Evolutionary conservation across 2,113 vertebrate species (phyloP), one percentile per base, ranked within the genome.

Genomic region (Platysternon megacephalum): DNA sequence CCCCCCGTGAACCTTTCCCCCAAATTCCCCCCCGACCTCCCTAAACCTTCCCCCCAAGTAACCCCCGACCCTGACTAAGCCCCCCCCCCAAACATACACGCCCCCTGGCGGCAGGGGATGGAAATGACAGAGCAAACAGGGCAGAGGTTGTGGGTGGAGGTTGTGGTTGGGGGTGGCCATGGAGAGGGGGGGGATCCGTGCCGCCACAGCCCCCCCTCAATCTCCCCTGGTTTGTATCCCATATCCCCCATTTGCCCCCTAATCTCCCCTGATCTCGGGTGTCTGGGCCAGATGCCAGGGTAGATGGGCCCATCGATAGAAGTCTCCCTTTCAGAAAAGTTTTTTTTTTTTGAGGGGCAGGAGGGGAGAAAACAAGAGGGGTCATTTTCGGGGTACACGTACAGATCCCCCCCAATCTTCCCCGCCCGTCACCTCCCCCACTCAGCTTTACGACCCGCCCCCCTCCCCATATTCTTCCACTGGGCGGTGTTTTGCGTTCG

Each of bases 391-490:
- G 42, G 42, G 78, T 5, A 48, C 42, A 28, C 11, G 5, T 44
- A 9, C 74, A 78, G 74, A 78, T 28, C 39, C 7, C 78, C 44
- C 44, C 44, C 78, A 46, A 28, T 11, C 24, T 46, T 49, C 78
- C 22, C 21, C 8, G 4, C 6, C 19, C 11, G 2, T 46, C 39
- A 9, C 19, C 4, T 9, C 26, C 26, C 44, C 76, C 10, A 1
- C 19, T 39, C 26, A 29, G 39, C 11, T 19, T 48, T 32, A 46
- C 24, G 6, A 16, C 35, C 3, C n/a, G n/a, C n/a, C 14, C 35
- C 17, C 65, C 32, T 2, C 16, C 65, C n/a, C 35, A 9, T 11
- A 21, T n/a, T 72, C n/a, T 8, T 72, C 17, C 35, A 19, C 2
- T 4, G 35, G 65, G 65, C 8, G 16, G 65, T 10, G 35, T 10